Evolutionary conservation across 2,797 vertebrate species (phyloP), one percentile per base, ranked within the genome.

Genomic region (Erethizon dorsatum): DNA sequence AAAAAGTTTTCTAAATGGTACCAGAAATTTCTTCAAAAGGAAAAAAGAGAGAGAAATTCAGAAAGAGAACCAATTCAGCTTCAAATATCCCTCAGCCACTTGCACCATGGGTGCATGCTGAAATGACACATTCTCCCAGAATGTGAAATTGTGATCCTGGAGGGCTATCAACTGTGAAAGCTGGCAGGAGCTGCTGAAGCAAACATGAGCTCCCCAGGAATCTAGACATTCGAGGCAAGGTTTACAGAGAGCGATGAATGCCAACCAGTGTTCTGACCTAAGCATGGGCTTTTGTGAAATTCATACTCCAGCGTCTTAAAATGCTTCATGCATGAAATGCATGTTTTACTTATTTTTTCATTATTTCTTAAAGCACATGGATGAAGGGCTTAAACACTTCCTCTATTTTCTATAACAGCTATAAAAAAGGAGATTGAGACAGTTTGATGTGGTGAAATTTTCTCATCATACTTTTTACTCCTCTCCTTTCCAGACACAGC

Each of bases 241-340:
- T 97, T 98, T 98, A 93, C 52, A 98, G 28, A 91, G 97, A 98
- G 83, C 97, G 90, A 97, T 98, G 98, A 98, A 98, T 98, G 96
- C 96, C 97, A 97, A 90, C 45, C 88, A 98, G 93, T 83, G 95
- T 96, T 98, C 97, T 97, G 97, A 96, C 80, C 50, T 12, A 33
- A 97, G 83, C 88, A 37, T 24, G 80, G 82, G 88, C 52, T 96
- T 98, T 98, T 96, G 97, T 98, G 97, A 98, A 98, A 97, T 88
- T 73, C 86, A 92, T 77, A 84, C 80, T 87, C 77, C 69, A 97
- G 87, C 93, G 80, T 97, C 95, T 97, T 95, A 96, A 98, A 98
- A 88, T 96, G 83, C 54, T 98, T 97, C 95, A 95, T 83, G 97
- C 95, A 96, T 97, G 94, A 98, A 98, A 98, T 96, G 97, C 86